Evolutionary conservation across 2,113 vertebrate genomes (phyloP).

Genomic region (Rhinopomastus cyanomelas): DNA sequence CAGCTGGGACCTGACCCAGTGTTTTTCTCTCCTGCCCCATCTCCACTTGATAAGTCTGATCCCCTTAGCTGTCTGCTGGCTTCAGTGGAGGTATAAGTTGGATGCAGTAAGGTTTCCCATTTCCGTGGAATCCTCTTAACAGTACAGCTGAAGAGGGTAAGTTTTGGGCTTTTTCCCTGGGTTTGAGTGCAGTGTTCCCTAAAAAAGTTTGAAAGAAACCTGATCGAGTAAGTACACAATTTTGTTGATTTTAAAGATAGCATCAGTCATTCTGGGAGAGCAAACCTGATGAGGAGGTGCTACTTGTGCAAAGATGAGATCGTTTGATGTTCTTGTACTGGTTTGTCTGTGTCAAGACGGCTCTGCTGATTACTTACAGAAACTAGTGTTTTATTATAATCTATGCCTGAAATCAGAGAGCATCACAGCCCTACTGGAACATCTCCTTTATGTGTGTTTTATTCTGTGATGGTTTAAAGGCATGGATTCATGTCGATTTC

Average conservation of each 20-base stretch:
- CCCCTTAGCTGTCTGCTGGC: not conserved
- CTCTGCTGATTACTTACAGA: not conserved
- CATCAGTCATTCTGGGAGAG: not conserved
- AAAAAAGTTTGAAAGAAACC: not conserved
- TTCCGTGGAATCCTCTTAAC: not conserved
- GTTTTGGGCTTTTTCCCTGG: not conserved
- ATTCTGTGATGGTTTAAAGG: not conserved
- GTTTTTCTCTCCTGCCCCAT: not conserved
- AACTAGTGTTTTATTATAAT: not conserved
- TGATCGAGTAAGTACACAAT: not conserved
- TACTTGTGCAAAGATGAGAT: not conserved
- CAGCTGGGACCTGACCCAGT: not conserved
- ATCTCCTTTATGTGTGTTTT: not conserved
- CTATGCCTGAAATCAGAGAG: not conserved
- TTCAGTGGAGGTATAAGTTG: not conserved
- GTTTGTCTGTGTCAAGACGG: not conserved
- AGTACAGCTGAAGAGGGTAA: not conserved
- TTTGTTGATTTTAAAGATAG: not conserved
- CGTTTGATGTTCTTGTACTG: not conserved
- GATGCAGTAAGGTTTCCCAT: not conserved
- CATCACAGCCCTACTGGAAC: not conserved
- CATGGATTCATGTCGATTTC: conserved; percentile 1
- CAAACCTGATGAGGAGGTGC: not conserved
- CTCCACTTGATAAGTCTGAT: not conserved
- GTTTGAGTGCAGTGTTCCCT: not conserved